Conservation (phyloP, 2,797 vertebrate species). For the Danio kyathit region DNA sequence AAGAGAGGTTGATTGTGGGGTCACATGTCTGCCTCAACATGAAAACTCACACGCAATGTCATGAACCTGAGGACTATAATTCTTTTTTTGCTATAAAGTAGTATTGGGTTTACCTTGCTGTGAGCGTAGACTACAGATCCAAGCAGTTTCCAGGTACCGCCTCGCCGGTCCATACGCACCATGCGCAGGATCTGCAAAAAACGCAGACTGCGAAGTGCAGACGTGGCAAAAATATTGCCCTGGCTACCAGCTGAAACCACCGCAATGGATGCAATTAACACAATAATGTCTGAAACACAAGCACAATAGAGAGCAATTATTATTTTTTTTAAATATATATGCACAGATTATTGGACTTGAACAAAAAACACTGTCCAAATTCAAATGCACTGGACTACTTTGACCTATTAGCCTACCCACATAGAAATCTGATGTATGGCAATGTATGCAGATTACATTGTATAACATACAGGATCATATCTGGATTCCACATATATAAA, state of each 20-base stretch:
- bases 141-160: constrained; percentile 97
- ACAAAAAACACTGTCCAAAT: neutral
- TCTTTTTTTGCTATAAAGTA: neutral
- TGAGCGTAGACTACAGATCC: constrained; percentile 98
- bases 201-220: constrained; percentile 94
- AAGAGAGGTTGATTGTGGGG: constrained; percentile 56
- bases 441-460: too few species aligned
- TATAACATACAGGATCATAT: too few species aligned
- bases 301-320: neutral
- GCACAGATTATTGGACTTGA: neutral
- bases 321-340: constrained; percentile 5
- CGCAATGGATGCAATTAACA: constrained; percentile 96
- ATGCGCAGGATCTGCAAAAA: constrained; percentile 98
- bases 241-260: constrained; percentile 98
- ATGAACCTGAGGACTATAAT: constrained; percentile 41
- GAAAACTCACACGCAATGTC: constrained; percentile 50
- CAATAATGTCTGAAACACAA: constrained; percentile 89
- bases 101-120: constrained; percentile 87
- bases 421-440: too few species aligned
- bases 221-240: constrained; percentile 98
- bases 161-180: constrained; percentile 98
- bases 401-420: neutral
- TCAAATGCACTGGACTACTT: neutral
- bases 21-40: constrained; percentile 47
- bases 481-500: too few species aligned